Conservation (phyloP, 1,140 invertebrate genomes). For the Globodera rostochiensis region DNA sequence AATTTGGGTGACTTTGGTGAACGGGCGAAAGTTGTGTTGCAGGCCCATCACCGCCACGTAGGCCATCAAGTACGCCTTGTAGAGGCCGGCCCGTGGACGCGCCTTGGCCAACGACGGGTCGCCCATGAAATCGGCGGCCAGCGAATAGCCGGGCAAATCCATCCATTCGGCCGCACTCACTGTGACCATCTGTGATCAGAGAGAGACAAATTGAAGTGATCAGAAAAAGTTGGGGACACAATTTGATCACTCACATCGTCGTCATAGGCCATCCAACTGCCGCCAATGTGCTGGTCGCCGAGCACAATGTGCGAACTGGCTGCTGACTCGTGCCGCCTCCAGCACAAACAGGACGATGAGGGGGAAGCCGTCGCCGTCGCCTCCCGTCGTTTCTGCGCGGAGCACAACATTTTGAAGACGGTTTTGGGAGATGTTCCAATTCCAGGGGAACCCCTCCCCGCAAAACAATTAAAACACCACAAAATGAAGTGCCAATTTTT, state of each 20-base stretch:
- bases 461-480: too few relatives aligned
- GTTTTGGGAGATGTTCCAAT: too few relatives aligned
- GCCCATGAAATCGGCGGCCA: constrained; percentile 48
- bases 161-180: constrained; percentile 57
- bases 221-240: neutral
- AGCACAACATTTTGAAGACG: too few relatives aligned
- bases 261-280: constrained; percentile 61
- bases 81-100: constrained; percentile 44
- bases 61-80: constrained; percentile 49
- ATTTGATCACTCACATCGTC: constrained; percentile 44
- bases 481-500: neutral
- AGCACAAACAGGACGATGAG: neutral
- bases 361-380: too few relatives aligned
- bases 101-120: constrained; percentile 33
- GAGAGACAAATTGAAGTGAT: constrained; percentile 1
- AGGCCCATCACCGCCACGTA: constrained; percentile 50
- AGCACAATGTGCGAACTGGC: constrained; percentile 56
- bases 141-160: constrained; percentile 58
- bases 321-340: neutral
- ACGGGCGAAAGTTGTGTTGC: constrained; percentile 35
- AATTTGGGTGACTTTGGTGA: constrained; percentile 41
- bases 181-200: constrained; percentile 52
- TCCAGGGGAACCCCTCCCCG: too few relatives aligned
- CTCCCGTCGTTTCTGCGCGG: too few relatives aligned
- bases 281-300: constrained; percentile 56